Evolutionary conservation across 2,797 vertebrate genomes (phyloP).

Genomic region (Bryconaethiops microstoma): DNA sequence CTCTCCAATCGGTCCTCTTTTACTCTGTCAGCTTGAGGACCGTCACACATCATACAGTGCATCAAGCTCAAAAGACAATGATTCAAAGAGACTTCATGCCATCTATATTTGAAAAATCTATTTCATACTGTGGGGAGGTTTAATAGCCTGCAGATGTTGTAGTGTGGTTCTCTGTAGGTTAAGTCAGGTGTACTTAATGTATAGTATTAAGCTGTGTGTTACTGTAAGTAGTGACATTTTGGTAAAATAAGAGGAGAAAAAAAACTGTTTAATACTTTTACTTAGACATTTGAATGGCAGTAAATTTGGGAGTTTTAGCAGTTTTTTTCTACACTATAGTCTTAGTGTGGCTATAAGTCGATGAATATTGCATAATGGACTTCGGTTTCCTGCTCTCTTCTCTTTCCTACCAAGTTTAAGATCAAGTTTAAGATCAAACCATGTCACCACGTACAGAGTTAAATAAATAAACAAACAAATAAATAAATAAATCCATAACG

Average conservation of each 20-base stretch:
- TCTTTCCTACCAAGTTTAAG: not conserved
- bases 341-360: not conserved
- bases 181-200: not conserved
- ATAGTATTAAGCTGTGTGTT: not conserved
- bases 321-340: not conserved
- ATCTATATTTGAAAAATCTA: constrained; percentile 53
- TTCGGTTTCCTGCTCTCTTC: not conserved
- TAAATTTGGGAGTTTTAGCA: not conserved
- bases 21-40: constrained; percentile 13
- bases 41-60: constrained; percentile 9
- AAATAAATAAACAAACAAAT: not conserved
- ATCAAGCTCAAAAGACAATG: constrained; percentile 28
- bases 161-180: not conserved
- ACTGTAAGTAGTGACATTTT: not conserved
- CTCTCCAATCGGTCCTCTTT: constrained; percentile 18
- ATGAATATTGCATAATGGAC: not conserved
- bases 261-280: not conserved
- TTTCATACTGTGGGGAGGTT: constrained; percentile 44
- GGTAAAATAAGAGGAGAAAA: not conserved
- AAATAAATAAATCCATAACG: constrained; percentile 5
- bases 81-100: constrained; percentile 37
- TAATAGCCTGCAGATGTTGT: constrained; percentile 33
- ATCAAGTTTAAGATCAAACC: not conserved
- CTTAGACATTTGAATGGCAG: too few species aligned
- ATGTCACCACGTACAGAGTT: not conserved